Percentiles rank a stretch among this genome's conserved stretches.
Conservation (phyloP, 2,797 vertebrate genomes). For the Gobio occitaniae region DNA sequence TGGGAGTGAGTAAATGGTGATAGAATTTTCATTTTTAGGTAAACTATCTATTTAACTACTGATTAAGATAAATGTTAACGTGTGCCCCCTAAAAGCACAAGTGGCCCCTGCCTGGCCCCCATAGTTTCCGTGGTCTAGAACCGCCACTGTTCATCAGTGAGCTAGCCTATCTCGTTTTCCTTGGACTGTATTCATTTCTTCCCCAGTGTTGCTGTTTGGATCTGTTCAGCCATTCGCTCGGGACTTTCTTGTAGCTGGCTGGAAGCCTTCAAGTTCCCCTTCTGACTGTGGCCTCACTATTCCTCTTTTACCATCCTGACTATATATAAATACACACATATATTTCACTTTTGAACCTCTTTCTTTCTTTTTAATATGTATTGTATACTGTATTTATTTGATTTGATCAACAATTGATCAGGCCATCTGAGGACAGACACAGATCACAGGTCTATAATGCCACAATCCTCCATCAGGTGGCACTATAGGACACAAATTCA, state of each 20-base stretch:
- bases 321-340: too few relatives aligned
- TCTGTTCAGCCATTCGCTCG: neutral
- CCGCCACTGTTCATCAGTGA: neutral
- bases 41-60: too few relatives aligned
- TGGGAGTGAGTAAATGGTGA: too few relatives aligned
- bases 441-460: neutral
- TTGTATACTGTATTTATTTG: neutral
- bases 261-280: neutral
- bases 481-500: neutral
- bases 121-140: too few relatives aligned
- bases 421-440: neutral
- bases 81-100: too few relatives aligned
- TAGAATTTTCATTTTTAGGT: too few relatives aligned
- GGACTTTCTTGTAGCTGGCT: neutral
- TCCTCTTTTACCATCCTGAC: neutral
- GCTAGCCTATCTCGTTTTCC: neutral
- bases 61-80: too few relatives aligned
- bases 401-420: neutral
- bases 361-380: too few relatives aligned
- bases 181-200: neutral
- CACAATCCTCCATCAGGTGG: slow-evolving; percentile 5
- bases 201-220: neutral
- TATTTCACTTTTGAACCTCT: too few relatives aligned
- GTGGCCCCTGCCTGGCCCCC: too few relatives aligned
- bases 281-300: neutral